These are phyloP conservation scores for Macrocentrus cingulum DNA, from an alignment of 1,140 invertebrate genomes.

Conservation along the genomic window DNA sequence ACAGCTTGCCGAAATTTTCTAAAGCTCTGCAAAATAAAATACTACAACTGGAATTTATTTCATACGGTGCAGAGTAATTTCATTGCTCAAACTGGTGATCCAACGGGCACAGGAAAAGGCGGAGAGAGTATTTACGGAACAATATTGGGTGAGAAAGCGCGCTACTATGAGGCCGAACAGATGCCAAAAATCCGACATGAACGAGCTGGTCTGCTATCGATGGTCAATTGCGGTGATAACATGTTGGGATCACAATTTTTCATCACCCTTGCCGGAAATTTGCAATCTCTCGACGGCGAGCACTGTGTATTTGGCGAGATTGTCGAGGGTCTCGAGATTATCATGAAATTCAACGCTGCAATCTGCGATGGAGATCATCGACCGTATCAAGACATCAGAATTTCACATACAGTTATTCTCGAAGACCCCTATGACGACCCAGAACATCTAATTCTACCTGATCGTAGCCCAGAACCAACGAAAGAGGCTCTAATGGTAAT, in stretches of 20 bases:
- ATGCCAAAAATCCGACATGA: constrained; percentile 90
- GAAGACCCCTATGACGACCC: constrained; percentile 97
- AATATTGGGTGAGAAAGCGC: constrained; percentile 82
- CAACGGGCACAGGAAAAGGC: constrained; percentile 85
- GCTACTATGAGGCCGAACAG: constrained; percentile 90
- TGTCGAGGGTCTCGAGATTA: constrained; percentile 86
- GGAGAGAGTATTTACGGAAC: constrained; percentile 87
- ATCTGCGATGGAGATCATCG: constrained; percentile 89
- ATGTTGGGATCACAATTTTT: constrained; percentile 98
- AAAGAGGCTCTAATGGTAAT: constrained; percentile 71
- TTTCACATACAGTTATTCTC: constrained; percentile 95
- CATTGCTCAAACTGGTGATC: constrained; percentile 98
- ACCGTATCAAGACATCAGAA: constrained; percentile 95
- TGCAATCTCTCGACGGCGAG: constrained; percentile 88
- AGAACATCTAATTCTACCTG: constrained; percentile 72
- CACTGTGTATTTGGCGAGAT: constrained; percentile 98
- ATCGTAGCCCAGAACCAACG: constrained; percentile 84
- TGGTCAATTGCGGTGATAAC: constrained; percentile 92
- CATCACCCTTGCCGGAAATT: constrained; percentile 84
- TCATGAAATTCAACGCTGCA: constrained; percentile 89
- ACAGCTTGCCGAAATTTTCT: constrained; percentile 92
- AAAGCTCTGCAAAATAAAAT: constrained; percentile 98
- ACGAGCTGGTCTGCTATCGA: constrained; percentile 84
- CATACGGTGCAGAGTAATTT: constrained; percentile 91
- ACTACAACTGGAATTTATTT: constrained; percentile 96